phyloP scores from a whole-genome alignment of 2,888 invertebrate genomes.

The Cylloceria caligata region DNA sequence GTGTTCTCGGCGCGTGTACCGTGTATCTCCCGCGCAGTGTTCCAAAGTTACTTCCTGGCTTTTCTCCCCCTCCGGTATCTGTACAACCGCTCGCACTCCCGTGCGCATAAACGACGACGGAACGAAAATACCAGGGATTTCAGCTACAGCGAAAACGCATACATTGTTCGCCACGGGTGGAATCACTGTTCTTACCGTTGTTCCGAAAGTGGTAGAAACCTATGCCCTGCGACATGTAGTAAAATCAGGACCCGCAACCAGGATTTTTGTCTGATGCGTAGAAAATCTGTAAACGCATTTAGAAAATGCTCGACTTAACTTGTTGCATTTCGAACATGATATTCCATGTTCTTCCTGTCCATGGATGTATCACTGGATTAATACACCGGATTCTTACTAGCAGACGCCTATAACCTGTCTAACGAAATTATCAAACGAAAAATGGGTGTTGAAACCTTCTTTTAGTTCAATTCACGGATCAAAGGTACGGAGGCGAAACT shows the following conservation, averaged over 20 bases:
- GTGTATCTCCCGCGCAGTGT: conserved; percentile 31
- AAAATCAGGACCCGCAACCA: neutral
- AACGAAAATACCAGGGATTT: conserved; percentile 62
- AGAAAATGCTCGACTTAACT: neutral
- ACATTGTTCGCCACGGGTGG: conserved; percentile 55
- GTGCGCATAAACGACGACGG: conserved; percentile 59
- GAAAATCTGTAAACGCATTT: neutral
- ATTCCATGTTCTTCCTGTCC: neutral
- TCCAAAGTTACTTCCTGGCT: conserved; percentile 64
- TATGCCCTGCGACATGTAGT: neutral
- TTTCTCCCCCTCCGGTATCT: conserved; percentile 47
- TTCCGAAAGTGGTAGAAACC: conserved; percentile 40
- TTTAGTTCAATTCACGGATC: neutral
- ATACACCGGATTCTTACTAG: no score
- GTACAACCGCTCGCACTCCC: conserved; percentile 37
- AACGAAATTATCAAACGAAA: no score
- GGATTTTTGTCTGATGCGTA: neutral
- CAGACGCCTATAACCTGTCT: no score
- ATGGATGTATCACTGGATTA: no score
- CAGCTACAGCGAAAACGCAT: conserved; percentile 51
- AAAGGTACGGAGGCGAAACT: neutral
- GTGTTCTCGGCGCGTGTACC: conserved; percentile 30
- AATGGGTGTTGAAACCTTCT: no score
- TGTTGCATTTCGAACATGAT: neutral
- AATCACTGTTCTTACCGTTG: conserved; percentile 44